Base-by-base conservation (phyloP, 2,888 invertebrate species). In the Salticus scenicus region DNA sequence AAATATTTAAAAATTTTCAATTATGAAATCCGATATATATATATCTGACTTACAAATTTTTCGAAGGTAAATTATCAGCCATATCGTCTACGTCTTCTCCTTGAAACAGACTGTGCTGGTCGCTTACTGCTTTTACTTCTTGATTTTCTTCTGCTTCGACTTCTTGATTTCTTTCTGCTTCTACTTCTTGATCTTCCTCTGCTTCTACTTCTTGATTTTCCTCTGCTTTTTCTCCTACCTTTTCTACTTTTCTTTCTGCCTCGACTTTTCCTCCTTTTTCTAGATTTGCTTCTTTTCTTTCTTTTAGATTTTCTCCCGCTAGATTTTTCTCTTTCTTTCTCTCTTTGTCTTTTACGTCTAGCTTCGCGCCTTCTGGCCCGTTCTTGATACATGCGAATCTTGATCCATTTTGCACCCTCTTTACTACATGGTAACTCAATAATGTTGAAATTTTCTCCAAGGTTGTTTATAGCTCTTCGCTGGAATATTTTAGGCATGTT, bases 311-410 rank as follows among this genome's bases (percentile, higher is more conserved):
- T 77, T 2, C 37, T 33, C 2, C 57, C 69, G 30, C 24, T 17
- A 2, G 14, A 4, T 12, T 69, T 14, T 27, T 57, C 77, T 14
- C 37, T 51, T 42, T 63, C 41, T 4, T 71, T 57, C 8, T 63
- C 7, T 42, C 67, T 73, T 24, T 73, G 20, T 7, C 69, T 33
- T 28, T 24, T 69, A 5, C 24, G n/a, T 41, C 81, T 74, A 0
- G 57, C 63, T 47, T 81, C 81, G 4, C 81, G 67, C 0, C 81
- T 57, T 7, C 74, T 17, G 1, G 67, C 67, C 20, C 74, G 24
- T 20, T 81, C 81, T 37, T 74, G 74, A 20, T 81, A 81, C 51
- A 74, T 73, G 0, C 47, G 81, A 28, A 81, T 81, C 4, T 74
- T 28, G 20, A 69, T 81, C 81, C 81, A 81, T 42, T 81, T 81